Base-by-base conservation (phyloP, 2,888 invertebrate genomes). In the Pinctada fucata region DNA sequence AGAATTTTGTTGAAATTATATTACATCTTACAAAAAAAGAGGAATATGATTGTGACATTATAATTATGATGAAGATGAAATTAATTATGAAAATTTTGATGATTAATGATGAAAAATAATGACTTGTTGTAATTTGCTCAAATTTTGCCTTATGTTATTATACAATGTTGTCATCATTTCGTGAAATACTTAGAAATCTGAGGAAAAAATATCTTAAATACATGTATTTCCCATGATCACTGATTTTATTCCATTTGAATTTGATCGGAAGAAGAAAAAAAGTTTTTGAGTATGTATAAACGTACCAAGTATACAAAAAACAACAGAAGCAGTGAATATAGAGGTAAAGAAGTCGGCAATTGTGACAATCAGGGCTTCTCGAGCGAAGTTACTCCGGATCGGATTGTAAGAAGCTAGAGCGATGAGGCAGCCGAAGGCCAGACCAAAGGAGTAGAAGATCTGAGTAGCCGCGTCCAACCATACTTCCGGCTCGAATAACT, bases 381-480 rank as follows among this genome's bases (percentile, higher is more conserved):
- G 94, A 65, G 97, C 97, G 93, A 97, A 97, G 94, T 98, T 97
- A 94, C 98, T 98, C 92, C 97, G 96, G 1, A 97, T 96, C 0
- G 97, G 96, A 92, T 98, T 98, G 94, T 98, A 98, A 80, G 97
- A 97, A 75, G 98, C 97, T 92, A 98, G 97, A 0, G 98, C 98
- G 88, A 98, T 97, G 76, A 98, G 94, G 1, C 97, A 97, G 2
- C 98, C 98, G 93, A 98, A 98, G 5, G 97, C 98, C 79, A 98
- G 94, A 1, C 98, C 98, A 92, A 97, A 97, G 0, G 97, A 97
- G 93, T 98, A 98, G 94, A 98, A 98, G 2, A 98, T 98, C 94
- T 98, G 98, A 0, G 98, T 98, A 1, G 98, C 98, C 2, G 98
- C 98, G 91, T 98, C 98, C 87, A 98, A 93, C 98, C 98, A 98